A percentile compares a stretch with the other conserved stretches of the same genome.
Evolutionary conservation across 2,888 invertebrate genomes (phyloP).

Genomic region (Brachyptera risi): DNA sequence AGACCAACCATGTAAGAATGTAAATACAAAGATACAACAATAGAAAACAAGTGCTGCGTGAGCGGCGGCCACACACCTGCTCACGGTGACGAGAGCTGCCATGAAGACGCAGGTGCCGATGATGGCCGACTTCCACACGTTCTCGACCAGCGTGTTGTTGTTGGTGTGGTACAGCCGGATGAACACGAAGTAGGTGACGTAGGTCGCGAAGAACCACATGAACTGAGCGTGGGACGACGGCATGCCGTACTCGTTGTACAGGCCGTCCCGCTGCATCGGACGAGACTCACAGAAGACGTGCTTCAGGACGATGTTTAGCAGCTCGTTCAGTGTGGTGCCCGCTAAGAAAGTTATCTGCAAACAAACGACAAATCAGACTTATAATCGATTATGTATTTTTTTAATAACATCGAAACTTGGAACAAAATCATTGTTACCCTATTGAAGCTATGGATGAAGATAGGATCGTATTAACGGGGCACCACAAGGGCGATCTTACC

Average conservation of each 20-base stretch:
- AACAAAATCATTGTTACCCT: too few relatives aligned
- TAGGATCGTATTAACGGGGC: too few relatives aligned
- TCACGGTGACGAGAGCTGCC: conserved; percentile 36
- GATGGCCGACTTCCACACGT: conserved; percentile 54
- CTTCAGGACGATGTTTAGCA: conserved; percentile 74
- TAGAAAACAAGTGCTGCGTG: neutral
- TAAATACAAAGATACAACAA: too few relatives aligned
- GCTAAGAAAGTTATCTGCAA: conserved; percentile 80
- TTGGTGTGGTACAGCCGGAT: conserved; percentile 81
- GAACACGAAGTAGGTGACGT: conserved; percentile 78
- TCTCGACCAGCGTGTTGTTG: conserved; percentile 72
- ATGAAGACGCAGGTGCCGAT: conserved; percentile 30
- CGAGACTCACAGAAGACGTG: conserved; percentile 75
- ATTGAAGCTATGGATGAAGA: too few relatives aligned
- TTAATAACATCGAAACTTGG: too few relatives aligned
- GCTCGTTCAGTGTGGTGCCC: conserved; percentile 74
- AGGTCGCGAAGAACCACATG: conserved; percentile 86
- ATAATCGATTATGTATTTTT: too few relatives aligned
- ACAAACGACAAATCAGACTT: conserved; percentile 29
- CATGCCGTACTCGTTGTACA: conserved; percentile 81
- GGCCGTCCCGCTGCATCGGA: conserved; percentile 62
- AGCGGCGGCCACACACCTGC: conserved; percentile 37
- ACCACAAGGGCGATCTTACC: too few relatives aligned
- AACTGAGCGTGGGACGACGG: conserved; percentile 90
- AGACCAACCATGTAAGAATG: too few relatives aligned